These are phyloP conservation scores for Coregonus sp. DNA, from an alignment of 2,797 vertebrate species.

Conservation along the genomic window DNA sequence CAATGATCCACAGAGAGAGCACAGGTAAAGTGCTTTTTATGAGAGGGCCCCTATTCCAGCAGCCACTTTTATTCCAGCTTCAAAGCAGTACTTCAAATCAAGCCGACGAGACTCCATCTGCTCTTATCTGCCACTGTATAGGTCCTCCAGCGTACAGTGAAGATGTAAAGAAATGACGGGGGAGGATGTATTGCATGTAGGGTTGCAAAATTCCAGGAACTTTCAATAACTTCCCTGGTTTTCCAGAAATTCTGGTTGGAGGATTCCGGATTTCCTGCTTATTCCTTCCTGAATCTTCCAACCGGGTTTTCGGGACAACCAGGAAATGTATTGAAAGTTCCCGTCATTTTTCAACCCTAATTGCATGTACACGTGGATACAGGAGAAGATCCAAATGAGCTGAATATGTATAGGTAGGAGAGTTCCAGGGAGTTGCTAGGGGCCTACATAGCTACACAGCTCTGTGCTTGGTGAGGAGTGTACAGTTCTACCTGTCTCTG, in stretches of 20 bases:
- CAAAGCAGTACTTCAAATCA: constrained; percentile 76
- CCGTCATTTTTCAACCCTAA: no score
- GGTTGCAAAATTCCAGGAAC: no score
- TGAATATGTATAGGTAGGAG: constrained; percentile 53
- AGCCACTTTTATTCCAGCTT: constrained; percentile 69
- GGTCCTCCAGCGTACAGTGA: constrained; percentile 69
- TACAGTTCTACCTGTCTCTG: constrained; percentile 43
- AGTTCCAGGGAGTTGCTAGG: constrained; percentile 67
- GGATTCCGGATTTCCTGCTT: no score
- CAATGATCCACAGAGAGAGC: constrained; percentile 71
- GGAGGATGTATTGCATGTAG: constrained; percentile 56
- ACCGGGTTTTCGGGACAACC: no score
- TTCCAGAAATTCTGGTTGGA: no score
- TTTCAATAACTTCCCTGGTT: no score
- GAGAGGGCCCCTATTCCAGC: constrained; percentile 75
- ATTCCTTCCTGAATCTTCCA: no score
- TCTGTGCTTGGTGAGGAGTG: constrained; percentile 43
- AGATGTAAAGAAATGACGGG: constrained; percentile 72
- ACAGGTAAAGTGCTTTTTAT: constrained; percentile 78
- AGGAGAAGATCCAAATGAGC: constrained; percentile 67
- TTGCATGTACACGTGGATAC: constrained; percentile 20
- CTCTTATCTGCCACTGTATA: constrained; percentile 75
- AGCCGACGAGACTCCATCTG: constrained; percentile 73
- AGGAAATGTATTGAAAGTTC: no score
- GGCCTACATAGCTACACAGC: constrained; percentile 53